phyloP scores from a whole-genome alignment of 2,797 vertebrate genomes.

The Petrocephalus sullivani region DNA sequence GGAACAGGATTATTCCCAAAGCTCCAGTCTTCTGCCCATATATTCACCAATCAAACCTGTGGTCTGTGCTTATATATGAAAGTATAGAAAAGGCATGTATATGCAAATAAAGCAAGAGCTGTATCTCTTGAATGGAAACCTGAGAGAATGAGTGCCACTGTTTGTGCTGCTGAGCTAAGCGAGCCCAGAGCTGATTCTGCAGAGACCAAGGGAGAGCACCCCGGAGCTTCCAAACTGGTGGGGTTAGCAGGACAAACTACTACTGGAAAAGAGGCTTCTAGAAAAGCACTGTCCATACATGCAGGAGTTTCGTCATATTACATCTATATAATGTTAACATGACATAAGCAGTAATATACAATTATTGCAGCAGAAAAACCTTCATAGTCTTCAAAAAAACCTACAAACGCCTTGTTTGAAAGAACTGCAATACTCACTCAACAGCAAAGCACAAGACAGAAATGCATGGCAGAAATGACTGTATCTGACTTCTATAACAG shows the following conservation, averaged over 20 bases:
- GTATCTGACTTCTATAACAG: not conserved
- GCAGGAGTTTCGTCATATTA: not conserved
- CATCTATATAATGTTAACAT: not conserved
- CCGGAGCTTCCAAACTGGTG: not conserved
- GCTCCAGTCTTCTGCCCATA: too few species aligned
- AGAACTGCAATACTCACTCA: not conserved
- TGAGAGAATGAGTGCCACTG: not conserved
- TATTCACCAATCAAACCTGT: too few species aligned
- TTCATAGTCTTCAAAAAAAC: not conserved
- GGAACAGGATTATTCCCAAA: not conserved
- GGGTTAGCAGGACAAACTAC: not conserved
- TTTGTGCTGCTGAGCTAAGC: not conserved
- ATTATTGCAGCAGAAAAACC: not conserved
- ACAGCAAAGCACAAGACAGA: not conserved
- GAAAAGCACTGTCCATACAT: not conserved
- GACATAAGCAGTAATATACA: not conserved
- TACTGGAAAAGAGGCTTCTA: not conserved
- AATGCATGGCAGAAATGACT: not conserved
- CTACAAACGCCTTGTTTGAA: not conserved
- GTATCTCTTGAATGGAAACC: not conserved
- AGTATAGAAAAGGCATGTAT: not conserved
- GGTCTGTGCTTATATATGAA: not conserved
- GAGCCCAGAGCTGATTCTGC: not conserved
- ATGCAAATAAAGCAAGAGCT: not conserved
- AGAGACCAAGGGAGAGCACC: not conserved